Evolutionary conservation across 2,888 invertebrate species (phyloP).

Genomic region (Abscondita cerata): DNA sequence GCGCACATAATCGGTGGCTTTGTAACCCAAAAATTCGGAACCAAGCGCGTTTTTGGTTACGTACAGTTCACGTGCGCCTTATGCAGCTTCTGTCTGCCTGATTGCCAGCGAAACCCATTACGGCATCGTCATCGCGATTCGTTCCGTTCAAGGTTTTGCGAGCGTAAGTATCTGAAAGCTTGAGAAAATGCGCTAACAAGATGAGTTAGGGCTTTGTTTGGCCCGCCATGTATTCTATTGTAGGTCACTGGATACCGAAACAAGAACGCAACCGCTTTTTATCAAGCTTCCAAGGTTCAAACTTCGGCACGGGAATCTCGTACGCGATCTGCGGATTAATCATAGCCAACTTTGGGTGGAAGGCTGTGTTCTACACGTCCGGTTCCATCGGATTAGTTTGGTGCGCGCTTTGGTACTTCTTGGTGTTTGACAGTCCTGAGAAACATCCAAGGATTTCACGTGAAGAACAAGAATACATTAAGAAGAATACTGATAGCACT

Average conservation of each 20-base stretch:
- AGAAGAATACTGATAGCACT: slow-evolving; percentile 64
- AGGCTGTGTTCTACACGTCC: slow-evolving; percentile 73
- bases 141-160: slow-evolving; percentile 73
- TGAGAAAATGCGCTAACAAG: no score
- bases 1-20: slow-evolving; percentile 74
- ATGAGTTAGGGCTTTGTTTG: slow-evolving; percentile 71
- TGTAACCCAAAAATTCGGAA: slow-evolving; percentile 73
- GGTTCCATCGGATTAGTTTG: slow-evolving; percentile 68
- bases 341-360: slow-evolving; percentile 73
- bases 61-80: slow-evolving; percentile 72
- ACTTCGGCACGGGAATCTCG: slow-evolving; percentile 75
- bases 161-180: slow-evolving; percentile 60
- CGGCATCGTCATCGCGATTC: slow-evolving; percentile 65
- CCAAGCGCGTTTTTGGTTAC: slow-evolving; percentile 74
- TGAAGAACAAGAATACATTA: slow-evolving; percentile 70
- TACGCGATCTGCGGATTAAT: slow-evolving; percentile 75
- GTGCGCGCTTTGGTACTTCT: slow-evolving; percentile 72
- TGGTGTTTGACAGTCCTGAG: slow-evolving; percentile 73
- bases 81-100: slow-evolving; percentile 71
- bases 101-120: slow-evolving; percentile 68
- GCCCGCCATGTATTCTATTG: slow-evolving; percentile 78
- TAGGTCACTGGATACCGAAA: slow-evolving; percentile 75
- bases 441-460: slow-evolving; percentile 72
- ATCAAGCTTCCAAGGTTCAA: slow-evolving; percentile 79
- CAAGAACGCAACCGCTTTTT: slow-evolving; percentile 74